phyloP scores from a whole-genome alignment of 2,797 vertebrate species.

The Synaphobranchus kaupii region DNA sequence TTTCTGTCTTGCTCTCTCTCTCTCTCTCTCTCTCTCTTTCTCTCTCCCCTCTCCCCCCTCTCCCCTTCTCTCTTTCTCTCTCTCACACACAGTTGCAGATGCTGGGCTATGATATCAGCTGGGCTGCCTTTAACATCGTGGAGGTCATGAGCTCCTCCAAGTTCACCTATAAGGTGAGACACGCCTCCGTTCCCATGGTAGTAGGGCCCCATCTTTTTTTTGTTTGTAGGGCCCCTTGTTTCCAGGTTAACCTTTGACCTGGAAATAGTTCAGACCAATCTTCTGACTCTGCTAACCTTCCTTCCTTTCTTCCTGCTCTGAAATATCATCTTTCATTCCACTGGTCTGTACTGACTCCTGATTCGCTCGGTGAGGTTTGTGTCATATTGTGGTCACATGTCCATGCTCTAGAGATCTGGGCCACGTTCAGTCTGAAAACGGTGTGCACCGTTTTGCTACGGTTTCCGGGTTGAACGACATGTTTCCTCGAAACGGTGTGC shows the following conservation, averaged over 20 bases:
- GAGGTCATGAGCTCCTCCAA: constrained; percentile 99
- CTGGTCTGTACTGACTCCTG: too few species aligned
- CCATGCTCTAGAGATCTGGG: too few species aligned
- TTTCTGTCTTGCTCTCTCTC: constrained; percentile 18
- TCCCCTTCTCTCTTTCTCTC: neutral
- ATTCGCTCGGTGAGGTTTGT: too few species aligned
- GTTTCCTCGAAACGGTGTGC: too few species aligned
- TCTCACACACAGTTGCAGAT: constrained; percentile 87
- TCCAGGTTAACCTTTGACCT: neutral
- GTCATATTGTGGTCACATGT: too few species aligned
- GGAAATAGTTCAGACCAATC: too few species aligned
- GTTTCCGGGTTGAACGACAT: too few species aligned
- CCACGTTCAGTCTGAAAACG: too few species aligned
- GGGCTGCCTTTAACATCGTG: constrained; percentile 98
- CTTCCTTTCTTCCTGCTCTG: neutral
- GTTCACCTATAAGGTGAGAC: constrained; percentile 94
- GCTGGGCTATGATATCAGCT: constrained; percentile 98
- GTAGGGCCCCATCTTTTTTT: neutral
- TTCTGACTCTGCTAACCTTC: too few species aligned
- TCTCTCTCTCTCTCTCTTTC: constrained; percentile 13
- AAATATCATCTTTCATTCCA: neutral
- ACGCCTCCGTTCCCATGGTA: neutral
- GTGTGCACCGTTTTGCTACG: too few species aligned
- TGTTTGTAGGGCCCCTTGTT: too few species aligned
- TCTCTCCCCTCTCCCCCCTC: neutral